Base-by-base conservation (phyloP, 64 coral and sea anemone species). In the Anthopleura sola region DNA sequence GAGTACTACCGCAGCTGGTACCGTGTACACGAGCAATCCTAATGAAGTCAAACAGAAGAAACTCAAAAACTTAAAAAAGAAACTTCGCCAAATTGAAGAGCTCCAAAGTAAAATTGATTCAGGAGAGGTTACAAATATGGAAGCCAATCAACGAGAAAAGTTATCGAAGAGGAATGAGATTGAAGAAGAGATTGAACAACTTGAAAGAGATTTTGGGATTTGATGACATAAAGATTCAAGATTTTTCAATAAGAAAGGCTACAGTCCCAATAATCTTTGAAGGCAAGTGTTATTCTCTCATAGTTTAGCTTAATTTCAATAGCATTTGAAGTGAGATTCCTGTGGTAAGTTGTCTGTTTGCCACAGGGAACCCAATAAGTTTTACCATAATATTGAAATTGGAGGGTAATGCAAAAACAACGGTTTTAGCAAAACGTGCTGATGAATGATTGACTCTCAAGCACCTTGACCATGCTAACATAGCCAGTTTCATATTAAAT, bases 31-130 rank as follows among this genome's bases (percentile, higher is more conserved):
- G 0, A 91, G 76, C 55, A 75, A 97, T 37, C 95, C 95, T 13
- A 87, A 97, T 37, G 95, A 97, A 21, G 36, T 97, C 28, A 97
- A 97, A 85, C 48, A 90, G 51, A 97, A 97, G 85, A 86, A 83
- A 38, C 71, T 97, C 32, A 97, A 93, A 36, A 97, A 97, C 60
- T 85, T 97, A 3, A 90, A 93, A 68, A 97, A 97, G 85, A 97
- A 97, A 75, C 44, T 97, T 26, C 78, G 90, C 53, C 91, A 97
- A 75, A 97, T 97, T 21, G 87, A 97, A 81, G 95, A 97, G 68
- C 82, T 97, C 28, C 95, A 97, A 75, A 90, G 71, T 68, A 97
- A 93, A 84, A 93, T 97, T 19, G 88, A 93, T 69, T 97, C 88
- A 76, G 95, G 95, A 48, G 95, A 71, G 23, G 78, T 97, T 36